Evolutionary conservation across 92 coral and sea anemone genomes (phyloP).

Genomic region (Paramuricea clavata): DNA sequence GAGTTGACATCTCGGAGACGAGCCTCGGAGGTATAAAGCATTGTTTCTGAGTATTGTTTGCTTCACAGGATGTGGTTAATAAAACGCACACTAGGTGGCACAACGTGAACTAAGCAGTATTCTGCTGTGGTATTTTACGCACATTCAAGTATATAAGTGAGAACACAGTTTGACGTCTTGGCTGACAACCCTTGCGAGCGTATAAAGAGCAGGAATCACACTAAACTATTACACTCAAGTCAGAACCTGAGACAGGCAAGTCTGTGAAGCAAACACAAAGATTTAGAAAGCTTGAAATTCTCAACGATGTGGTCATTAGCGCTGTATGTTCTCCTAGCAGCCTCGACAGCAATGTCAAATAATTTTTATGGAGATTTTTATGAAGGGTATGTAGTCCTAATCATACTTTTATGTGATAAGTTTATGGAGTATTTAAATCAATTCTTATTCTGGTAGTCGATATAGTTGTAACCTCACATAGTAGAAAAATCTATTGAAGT

Average conservation of each 20-base stretch:
- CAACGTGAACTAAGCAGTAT: background rate
- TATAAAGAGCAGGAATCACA: background rate
- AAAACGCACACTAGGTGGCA: constrained; percentile 22
- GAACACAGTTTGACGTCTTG: constrained; percentile 22
- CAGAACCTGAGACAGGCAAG: background rate
- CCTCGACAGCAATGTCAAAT: background rate
- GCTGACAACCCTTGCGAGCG: background rate
- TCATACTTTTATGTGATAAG: background rate
- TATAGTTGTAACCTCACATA: background rate
- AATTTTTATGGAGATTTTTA: constrained; percentile 19
- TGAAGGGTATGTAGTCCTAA: constrained; percentile 15
- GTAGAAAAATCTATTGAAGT: background rate
- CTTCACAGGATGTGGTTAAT: constrained; percentile 30
- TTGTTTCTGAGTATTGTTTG: background rate
- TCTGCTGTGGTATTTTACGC: background rate
- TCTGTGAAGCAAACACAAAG: background rate
- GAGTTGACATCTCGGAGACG: background rate
- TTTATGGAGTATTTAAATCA: background rate
- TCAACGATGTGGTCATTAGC: background rate
- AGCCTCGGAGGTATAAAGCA: background rate
- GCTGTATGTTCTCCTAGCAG: background rate
- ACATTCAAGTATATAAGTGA: constrained; percentile 7
- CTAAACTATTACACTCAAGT: background rate
- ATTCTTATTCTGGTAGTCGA: background rate
- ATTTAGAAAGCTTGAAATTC: background rate